A percentile compares a stretch with the other conserved stretches of the same genome.
Conservation (phyloP, 2,888 invertebrate genomes). For the Synergus umbraculus region DNA sequence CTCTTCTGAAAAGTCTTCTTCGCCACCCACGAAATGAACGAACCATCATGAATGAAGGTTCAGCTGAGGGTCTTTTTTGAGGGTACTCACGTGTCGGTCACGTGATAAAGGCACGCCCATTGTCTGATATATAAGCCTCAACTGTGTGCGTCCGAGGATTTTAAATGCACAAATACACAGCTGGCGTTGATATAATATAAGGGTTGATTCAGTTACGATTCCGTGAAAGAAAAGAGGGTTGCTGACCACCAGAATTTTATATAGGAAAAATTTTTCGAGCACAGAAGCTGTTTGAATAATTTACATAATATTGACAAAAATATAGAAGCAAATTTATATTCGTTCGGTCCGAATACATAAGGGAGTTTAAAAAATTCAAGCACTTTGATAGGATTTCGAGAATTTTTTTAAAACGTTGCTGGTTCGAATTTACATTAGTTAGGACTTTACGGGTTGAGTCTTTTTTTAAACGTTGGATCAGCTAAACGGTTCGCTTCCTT, state of each 20-base stretch:
- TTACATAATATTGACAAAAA: neutral
- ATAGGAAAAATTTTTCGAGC: neutral
- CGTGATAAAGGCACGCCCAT: conserved; percentile 66
- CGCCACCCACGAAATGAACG: conserved; percentile 5
- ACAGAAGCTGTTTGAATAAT: neutral
- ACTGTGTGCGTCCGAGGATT: neutral
- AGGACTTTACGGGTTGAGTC: too few relatives aligned
- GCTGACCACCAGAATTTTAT: conserved; percentile 8
- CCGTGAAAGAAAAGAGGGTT: conserved; percentile 12
- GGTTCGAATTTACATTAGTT: too few relatives aligned
- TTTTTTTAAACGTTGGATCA: too few relatives aligned
- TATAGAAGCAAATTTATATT: too few relatives aligned
- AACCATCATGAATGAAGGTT: neutral
- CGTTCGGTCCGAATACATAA: too few relatives aligned
- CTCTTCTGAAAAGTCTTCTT: neutral
- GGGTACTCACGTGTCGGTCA: conserved; percentile 68
- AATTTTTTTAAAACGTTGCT: too few relatives aligned
- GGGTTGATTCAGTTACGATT: neutral
- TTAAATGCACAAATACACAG: conserved; percentile 7
- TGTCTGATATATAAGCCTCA: conserved; percentile 53
- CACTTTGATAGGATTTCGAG: too few relatives aligned
- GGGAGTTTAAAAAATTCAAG: too few relatives aligned
- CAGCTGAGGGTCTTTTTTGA: conserved; percentile 62
- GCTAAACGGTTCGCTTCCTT: too few relatives aligned
- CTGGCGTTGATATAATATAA: neutral